Conservation (phyloP, 2,888 invertebrate genomes). For the Cerastis rubricosa region DNA sequence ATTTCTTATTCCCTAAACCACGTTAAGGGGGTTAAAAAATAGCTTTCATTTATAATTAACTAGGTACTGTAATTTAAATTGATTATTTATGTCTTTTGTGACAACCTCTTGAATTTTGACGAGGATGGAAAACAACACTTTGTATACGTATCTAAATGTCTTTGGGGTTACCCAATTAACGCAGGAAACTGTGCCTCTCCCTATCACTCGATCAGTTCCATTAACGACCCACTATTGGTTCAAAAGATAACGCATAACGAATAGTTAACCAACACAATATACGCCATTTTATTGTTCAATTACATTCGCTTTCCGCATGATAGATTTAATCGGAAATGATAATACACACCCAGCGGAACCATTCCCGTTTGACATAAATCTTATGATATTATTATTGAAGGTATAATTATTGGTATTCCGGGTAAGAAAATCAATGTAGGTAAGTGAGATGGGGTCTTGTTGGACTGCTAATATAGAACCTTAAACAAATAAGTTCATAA, state of each 20-base stretch:
- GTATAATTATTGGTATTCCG: conserved; percentile 47
- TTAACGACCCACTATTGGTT: conserved; percentile 25
- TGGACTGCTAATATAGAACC: no score
- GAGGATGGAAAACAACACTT: no score
- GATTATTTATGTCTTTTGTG: no score
- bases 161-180: background rate
- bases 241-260: conserved; percentile 47
- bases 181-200: background rate
- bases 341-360: conserved; percentile 50
- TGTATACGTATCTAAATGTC: background rate
- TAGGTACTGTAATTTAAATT: no score
- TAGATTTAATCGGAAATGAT: conserved; percentile 54
- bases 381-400: conserved; percentile 34
- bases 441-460: background rate
- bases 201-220: conserved; percentile 19
- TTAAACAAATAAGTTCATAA: no score
- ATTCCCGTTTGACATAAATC: conserved; percentile 54
- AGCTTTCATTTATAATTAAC: no score
- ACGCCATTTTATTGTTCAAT: conserved; percentile 55
- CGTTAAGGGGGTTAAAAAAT: no score
- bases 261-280: conserved; percentile 58
- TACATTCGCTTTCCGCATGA: conserved; percentile 52
- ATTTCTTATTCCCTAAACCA: no score
- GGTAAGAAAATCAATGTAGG: conserved; percentile 1
- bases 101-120: no score